phyloP scores from a whole-genome alignment of 2,113 vertebrate species.

The Passer montanus region DNA sequence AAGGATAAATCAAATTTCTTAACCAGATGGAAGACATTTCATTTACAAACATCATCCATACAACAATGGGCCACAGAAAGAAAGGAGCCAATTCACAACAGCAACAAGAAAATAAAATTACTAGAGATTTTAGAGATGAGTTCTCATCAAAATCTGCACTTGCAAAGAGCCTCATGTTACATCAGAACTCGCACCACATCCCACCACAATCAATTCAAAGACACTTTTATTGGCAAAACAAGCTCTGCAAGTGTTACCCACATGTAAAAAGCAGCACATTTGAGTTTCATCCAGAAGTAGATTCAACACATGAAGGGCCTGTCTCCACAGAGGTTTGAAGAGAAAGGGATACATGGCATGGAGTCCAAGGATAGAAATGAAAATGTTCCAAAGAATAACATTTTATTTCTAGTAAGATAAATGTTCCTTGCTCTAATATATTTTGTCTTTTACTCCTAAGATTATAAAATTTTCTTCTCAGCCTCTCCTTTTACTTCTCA shows the following conservation, averaged over 20 bases:
- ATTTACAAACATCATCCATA: slow-evolving; percentile 27
- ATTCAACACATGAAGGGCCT: neutral
- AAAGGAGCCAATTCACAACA: slow-evolving; percentile 33
- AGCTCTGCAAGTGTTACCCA: slow-evolving; percentile 48
- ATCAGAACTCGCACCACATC: slow-evolving; percentile 18
- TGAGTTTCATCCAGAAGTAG: neutral
- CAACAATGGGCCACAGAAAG: neutral
- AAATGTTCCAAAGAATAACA: neutral
- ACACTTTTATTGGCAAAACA: slow-evolving; percentile 47
- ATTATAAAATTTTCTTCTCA: neutral
- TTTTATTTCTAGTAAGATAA: neutral
- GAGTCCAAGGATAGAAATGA: accelerated
- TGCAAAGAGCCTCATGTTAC: neutral
- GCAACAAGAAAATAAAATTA: slow-evolving; percentile 48
- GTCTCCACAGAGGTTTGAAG: neutral
- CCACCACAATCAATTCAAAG: slow-evolving; percentile 45
- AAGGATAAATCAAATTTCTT: slow-evolving; percentile 32
- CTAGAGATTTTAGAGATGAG: neutral
- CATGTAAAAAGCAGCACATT: neutral
- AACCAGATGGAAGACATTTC: slow-evolving; percentile 41
- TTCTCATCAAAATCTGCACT: slow-evolving; percentile 27
- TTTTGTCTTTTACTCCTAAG: neutral
- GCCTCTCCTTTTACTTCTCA: neutral
- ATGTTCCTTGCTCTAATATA: neutral
- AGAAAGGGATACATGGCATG: neutral